These are phyloP conservation scores for Miltochrista miniata DNA, from an alignment of 2,888 invertebrate species.

Conservation along the genomic window DNA sequence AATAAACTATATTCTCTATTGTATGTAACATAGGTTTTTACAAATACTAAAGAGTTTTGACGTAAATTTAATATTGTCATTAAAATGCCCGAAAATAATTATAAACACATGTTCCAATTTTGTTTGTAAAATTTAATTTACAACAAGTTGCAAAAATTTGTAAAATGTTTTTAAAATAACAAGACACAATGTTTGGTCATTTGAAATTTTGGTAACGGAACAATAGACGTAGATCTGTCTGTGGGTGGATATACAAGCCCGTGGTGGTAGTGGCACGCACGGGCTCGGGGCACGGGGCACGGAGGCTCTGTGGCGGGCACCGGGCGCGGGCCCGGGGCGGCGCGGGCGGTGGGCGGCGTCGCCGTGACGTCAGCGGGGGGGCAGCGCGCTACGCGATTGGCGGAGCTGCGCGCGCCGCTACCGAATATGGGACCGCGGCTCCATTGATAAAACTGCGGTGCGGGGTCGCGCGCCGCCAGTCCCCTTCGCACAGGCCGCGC, in stretches of 20 bases:
- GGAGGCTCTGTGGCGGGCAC: slow-evolving; percentile 52
- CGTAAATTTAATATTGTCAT: too few species aligned
- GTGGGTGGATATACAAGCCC: slow-evolving; percentile 19
- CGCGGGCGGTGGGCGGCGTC: slow-evolving; percentile 78
- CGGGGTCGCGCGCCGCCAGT: slow-evolving; percentile 88
- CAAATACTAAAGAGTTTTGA: too few species aligned
- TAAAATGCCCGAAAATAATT: too few species aligned
- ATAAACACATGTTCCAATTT: background rate
- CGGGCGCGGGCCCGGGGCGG: slow-evolving; percentile 53
- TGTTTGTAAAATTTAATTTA: background rate
- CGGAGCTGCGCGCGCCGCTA: slow-evolving; percentile 85
- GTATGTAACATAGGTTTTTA: too few species aligned
- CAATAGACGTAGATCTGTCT: slow-evolving; percentile 6
- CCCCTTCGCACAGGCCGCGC: slow-evolving; percentile 78
- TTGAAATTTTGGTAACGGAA: slow-evolving; percentile 6
- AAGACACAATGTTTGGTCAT: slow-evolving; percentile 2
- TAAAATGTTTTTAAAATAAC: background rate
- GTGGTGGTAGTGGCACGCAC: slow-evolving; percentile 24
- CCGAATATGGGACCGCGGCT: slow-evolving; percentile 93
- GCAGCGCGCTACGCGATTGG: slow-evolving; percentile 75
- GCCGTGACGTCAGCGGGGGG: slow-evolving; percentile 78
- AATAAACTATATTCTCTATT: too few species aligned
- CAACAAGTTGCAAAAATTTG: background rate
- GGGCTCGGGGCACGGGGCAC: slow-evolving; percentile 38
- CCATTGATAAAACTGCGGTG: slow-evolving; percentile 92